These are phyloP conservation scores for Rhabdomys dilectus DNA, from an alignment of 2,113 vertebrate species.

Conservation along the genomic window DNA sequence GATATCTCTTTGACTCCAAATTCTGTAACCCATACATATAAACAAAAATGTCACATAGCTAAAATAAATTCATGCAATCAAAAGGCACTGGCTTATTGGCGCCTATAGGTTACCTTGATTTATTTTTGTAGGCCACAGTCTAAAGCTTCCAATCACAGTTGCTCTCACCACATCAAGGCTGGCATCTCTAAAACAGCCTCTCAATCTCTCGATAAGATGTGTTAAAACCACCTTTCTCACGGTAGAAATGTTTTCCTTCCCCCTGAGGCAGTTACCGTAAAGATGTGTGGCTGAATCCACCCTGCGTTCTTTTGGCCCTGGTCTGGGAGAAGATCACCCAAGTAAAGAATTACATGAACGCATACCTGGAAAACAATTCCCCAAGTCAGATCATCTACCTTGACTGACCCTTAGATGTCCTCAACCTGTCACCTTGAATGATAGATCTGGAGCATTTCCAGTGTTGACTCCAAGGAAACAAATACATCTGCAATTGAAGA, in stretches of 20 bases:
- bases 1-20: slow-evolving; percentile 85
- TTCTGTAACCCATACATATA: slow-evolving; percentile 67
- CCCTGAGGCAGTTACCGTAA: slow-evolving; percentile 77
- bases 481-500: slow-evolving; percentile 83
- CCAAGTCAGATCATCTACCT: neutral
- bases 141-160: slow-evolving; percentile 84
- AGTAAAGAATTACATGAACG: neutral
- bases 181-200: slow-evolving; percentile 81
- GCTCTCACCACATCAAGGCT: slow-evolving; percentile 82
- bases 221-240: slow-evolving; percentile 74
- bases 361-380: neutral
- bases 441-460: slow-evolving; percentile 83
- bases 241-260: slow-evolving; percentile 80
- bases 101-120: slow-evolving; percentile 75
- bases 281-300: slow-evolving; percentile 74
- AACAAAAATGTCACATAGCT: neutral
- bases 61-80: neutral
- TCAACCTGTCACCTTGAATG: slow-evolving; percentile 76
- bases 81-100: neutral
- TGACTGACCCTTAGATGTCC: neutral
- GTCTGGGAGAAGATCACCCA: slow-evolving; percentile 58
- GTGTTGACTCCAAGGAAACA: slow-evolving; percentile 71
- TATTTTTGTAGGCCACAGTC: slow-evolving; percentile 82
- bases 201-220: slow-evolving; percentile 78
- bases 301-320: slow-evolving; percentile 81